A percentile compares a stretch with the other conserved stretches of the same genome.
Evolutionary conservation across 2,888 invertebrate species (phyloP).

Genomic region (Ophion costatus): DNA sequence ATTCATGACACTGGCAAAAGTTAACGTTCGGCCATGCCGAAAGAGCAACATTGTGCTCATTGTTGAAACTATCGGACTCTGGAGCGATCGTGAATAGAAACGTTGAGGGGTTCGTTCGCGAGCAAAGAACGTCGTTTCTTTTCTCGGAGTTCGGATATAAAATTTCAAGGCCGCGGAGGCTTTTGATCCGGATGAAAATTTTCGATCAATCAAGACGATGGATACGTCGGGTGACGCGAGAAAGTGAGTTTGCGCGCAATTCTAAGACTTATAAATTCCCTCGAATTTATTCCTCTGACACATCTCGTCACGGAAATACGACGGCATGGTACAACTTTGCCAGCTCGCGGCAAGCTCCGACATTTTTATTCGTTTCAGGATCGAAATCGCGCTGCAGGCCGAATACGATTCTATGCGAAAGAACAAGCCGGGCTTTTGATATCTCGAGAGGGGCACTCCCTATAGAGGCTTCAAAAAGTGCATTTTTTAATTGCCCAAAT

Average conservation of each 20-base stretch:
- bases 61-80: neutral
- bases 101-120: neutral
- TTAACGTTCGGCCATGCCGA: neutral
- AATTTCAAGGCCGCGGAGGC: neutral
- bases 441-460: neutral
- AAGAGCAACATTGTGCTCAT: neutral
- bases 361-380: neutral
- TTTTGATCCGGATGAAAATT: slow-evolving; percentile 17
- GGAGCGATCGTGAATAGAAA: neutral
- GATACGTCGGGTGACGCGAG: neutral
- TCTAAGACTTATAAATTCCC: slow-evolving; percentile 27
- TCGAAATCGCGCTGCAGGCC: neutral
- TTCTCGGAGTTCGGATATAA: neutral
- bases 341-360: neutral
- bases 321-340: slow-evolving; percentile 1
- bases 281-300: slow-evolving; percentile 27
- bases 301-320: slow-evolving; percentile 8
- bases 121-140: neutral
- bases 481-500: too few species aligned
- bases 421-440: neutral
- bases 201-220: neutral
- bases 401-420: neutral
- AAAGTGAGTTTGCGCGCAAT: neutral
- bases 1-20: slow-evolving; percentile 32
- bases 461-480: too few species aligned